Evolutionary conservation across 2,797 vertebrate genomes (phyloP).

Genomic region (Loriculus beryllinus): DNA sequence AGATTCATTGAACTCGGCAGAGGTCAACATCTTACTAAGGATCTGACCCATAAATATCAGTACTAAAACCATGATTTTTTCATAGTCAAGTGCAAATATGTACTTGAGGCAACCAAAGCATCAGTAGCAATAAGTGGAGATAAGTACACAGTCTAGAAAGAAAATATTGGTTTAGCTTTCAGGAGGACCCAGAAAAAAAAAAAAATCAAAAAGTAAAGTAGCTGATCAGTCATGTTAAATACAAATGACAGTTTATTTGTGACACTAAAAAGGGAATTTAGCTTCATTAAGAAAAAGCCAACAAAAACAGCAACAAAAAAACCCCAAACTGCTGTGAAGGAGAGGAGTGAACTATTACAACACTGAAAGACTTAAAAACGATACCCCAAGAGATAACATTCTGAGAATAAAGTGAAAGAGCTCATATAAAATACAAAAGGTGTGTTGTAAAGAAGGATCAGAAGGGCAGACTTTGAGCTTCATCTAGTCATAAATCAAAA

Average conservation of each 20-base stretch:
- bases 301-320: neutral
- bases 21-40: neutral
- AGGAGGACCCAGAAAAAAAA: neutral
- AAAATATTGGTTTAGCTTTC: neutral
- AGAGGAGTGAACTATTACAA: slow-evolving; percentile 45
- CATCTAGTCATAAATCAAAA: slow-evolving; percentile 70
- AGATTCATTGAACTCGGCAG: neutral
- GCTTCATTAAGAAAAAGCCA: neutral
- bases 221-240: neutral
- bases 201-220: neutral
- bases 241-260: neutral
- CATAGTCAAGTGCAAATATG: neutral
- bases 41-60: neutral
- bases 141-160: neutral
- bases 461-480: slow-evolving; percentile 68
- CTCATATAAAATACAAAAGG: slow-evolving; percentile 68
- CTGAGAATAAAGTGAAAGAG: slow-evolving; percentile 62
- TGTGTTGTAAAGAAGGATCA: slow-evolving; percentile 71
- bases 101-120: neutral
- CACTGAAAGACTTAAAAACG: slow-evolving; percentile 43
- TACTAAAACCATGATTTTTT: neutral
- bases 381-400: slow-evolving; percentile 60
- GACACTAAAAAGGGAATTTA: neutral
- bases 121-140: neutral
- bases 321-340: neutral